Conservation (phyloP, 2,113 vertebrate species). For the Cheilinus undulatus region DNA sequence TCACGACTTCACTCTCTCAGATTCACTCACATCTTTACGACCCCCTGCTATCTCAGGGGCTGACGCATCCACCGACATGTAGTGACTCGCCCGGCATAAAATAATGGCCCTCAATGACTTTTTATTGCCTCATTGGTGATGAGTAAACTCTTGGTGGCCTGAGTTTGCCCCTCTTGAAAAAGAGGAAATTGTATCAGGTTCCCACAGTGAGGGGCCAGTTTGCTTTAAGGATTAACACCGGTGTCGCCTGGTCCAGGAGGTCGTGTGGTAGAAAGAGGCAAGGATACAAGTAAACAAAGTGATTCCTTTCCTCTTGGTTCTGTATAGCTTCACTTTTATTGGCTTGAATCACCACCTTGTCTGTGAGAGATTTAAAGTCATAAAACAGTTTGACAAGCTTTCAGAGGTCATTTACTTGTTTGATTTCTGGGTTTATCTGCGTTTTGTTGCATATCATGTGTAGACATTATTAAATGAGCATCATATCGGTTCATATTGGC, state of each 20-base stretch:
- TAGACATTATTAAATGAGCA: conserved; percentile 9
- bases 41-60: conserved; percentile 85
- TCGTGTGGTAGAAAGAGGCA: conserved; percentile 79
- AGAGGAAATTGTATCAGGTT: conserved; percentile 90
- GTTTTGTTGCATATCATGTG: conserved; percentile 18
- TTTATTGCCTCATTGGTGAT: conserved; percentile 90
- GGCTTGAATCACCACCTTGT: conserved; percentile 51
- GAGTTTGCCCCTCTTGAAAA: conserved; percentile 75
- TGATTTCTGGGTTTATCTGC: conserved; percentile 60
- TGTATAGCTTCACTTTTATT: conserved; percentile 67
- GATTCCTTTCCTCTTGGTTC: conserved; percentile 2
- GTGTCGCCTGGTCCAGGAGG: conserved; percentile 82
- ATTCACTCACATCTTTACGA: conserved; percentile 86
- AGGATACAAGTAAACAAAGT: conserved; percentile 73
- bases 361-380: conserved; percentile 64
- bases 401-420: conserved; percentile 57
- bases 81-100: conserved; percentile 84
- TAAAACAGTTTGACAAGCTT: conserved; percentile 74
- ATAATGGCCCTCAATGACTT: conserved; percentile 88
- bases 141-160: conserved; percentile 88
- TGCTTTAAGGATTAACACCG: conserved; percentile 87
- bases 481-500: conserved; percentile 16
- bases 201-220: conserved; percentile 87
- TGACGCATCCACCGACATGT: conserved; percentile 85
- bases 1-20: conserved; percentile 83